A percentile compares a stretch with the other conserved stretches of the same genome.
Evolutionary conservation across 2,888 invertebrate species (phyloP).

Genomic region (Syrista parreyssii): DNA sequence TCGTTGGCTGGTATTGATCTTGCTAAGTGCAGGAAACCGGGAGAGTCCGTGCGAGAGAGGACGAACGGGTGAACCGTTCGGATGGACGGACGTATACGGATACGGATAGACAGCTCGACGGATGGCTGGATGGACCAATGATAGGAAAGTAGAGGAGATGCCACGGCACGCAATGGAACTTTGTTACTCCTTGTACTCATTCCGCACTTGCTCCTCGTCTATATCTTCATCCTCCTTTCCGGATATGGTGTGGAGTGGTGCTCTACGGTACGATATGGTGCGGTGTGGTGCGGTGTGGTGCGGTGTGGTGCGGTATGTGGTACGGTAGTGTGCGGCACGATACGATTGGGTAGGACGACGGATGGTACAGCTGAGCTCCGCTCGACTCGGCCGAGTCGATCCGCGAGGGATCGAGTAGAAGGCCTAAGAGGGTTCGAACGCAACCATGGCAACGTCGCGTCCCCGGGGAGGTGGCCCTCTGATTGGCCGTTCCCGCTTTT

Average conservation of each 20-base stretch:
- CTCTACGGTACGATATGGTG: slow-evolving; percentile 5
- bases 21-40: slow-evolving; percentile 66
- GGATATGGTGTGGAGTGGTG: too few relatives aligned
- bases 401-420: slow-evolving; percentile 59
- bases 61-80: slow-evolving; percentile 32
- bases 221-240: too few relatives aligned
- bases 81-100: slow-evolving; percentile 7
- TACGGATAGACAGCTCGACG: slow-evolving; percentile 31
- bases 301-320: slow-evolving; percentile 36
- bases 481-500: slow-evolving; percentile 64
- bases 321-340: slow-evolving; percentile 12
- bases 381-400: slow-evolving; percentile 35
- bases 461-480: slow-evolving; percentile 64
- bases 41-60: slow-evolving; percentile 51
- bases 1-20: slow-evolving; percentile 73
- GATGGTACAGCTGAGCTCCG: background rate
- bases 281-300: slow-evolving; percentile 32
- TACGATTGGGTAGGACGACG: slow-evolving; percentile 6
- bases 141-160: slow-evolving; percentile 18
- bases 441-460: slow-evolving; percentile 65
- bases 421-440: slow-evolving; percentile 65
- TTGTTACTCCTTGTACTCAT: too few relatives aligned
- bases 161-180: slow-evolving; percentile 11
- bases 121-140: slow-evolving; percentile 21
- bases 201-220: too few relatives aligned